Evolutionary conservation across 2,113 vertebrate species (phyloP).

Genomic region (Pterophyllum scalare): DNA sequence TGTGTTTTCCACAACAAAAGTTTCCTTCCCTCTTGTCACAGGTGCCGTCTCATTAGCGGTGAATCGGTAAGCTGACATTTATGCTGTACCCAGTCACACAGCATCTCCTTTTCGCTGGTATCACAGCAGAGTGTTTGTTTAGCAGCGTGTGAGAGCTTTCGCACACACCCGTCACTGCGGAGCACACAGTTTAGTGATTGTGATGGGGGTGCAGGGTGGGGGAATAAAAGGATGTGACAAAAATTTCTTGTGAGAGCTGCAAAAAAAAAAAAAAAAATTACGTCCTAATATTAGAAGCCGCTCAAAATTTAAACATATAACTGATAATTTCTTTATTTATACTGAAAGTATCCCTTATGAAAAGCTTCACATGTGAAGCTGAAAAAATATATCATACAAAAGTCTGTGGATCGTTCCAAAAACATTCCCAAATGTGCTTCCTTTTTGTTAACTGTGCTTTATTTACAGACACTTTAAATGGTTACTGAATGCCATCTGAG

Average conservation of each 20-base stretch:
- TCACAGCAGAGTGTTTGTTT: conserved; percentile 64
- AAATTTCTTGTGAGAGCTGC: conserved; percentile 23
- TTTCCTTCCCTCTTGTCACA: conserved; percentile 71
- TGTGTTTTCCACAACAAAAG: conserved; percentile 73
- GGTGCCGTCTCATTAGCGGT: conserved; percentile 77
- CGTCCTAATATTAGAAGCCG: conserved; percentile 23
- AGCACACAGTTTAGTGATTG: conserved; percentile 47
- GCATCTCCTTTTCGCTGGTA: conserved; percentile 54
- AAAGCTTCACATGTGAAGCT: neutral
- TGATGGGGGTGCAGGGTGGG: conserved; percentile 20
- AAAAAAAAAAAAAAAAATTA: neutral
- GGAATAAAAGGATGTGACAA: conserved; percentile 35
- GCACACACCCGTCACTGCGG: conserved; percentile 3
- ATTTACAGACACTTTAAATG: neutral
- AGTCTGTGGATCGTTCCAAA: too few species aligned
- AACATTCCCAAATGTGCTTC: neutral
- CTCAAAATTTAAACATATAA: neutral
- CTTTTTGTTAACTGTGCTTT: neutral
- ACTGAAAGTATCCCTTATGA: neutral
- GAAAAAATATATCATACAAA: neutral
- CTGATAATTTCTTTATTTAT: neutral
- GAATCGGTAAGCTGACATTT: conserved; percentile 74
- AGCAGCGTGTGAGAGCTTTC: conserved; percentile 38
- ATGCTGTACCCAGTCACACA: conserved; percentile 59
- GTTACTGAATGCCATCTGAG: neutral